These are phyloP conservation scores for Drosophila lutescens DNA, from an alignment of 2,888 invertebrate genomes.

Conservation along the genomic window DNA sequence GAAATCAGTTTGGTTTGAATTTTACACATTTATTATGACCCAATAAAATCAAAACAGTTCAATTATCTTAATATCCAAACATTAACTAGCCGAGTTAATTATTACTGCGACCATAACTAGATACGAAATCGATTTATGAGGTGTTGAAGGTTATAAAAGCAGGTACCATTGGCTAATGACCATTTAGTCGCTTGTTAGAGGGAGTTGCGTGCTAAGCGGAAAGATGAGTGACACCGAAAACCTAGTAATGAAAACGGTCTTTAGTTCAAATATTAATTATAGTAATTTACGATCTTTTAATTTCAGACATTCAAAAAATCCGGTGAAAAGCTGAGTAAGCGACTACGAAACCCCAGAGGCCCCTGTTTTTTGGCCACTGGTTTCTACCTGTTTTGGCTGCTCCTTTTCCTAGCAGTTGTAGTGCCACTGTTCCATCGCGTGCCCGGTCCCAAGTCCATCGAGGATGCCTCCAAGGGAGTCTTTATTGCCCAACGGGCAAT, in stretches of 20 bases:
- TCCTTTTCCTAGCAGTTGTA: slow-evolving; percentile 71
- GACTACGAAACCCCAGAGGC: not conserved
- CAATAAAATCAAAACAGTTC: not conserved
- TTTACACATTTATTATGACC: not conserved
- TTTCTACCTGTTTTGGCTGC: slow-evolving; percentile 73
- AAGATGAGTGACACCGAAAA: slow-evolving; percentile 55
- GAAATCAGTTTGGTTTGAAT: not conserved
- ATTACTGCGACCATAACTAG: not conserved
- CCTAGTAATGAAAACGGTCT: slow-evolving; percentile 42
- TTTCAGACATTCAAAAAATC: not conserved
- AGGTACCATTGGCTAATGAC: not conserved
- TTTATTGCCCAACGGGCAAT: slow-evolving; percentile 68
- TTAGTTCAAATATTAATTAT: not conserved
- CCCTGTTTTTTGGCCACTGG: slow-evolving; percentile 71
- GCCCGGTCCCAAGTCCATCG: slow-evolving; percentile 60
- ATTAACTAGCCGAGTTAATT: not conserved
- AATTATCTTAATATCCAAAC: not conserved
- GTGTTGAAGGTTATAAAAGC: slow-evolving; percentile 17
- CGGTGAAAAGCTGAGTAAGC: not conserved
- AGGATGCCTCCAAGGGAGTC: slow-evolving; percentile 41
- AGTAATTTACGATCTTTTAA: not conserved
- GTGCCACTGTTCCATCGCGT: slow-evolving; percentile 66
- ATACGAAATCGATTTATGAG: slow-evolving; percentile 13
- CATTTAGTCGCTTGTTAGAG: slow-evolving; percentile 13
- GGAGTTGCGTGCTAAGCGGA: not conserved